Conservation (phyloP, 2,113 vertebrate species). For the Cavia porcellus region DNA sequence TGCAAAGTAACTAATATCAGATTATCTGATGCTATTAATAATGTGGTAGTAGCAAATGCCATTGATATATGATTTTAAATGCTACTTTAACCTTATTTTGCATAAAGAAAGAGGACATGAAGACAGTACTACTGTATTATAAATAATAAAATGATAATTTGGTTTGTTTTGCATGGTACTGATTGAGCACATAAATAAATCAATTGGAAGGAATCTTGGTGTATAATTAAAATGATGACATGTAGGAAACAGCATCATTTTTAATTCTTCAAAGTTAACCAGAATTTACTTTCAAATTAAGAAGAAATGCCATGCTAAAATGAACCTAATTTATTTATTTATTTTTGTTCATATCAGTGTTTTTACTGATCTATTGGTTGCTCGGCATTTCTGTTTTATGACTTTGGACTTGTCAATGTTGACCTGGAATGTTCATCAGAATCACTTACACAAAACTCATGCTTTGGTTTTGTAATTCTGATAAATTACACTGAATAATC, state of each 20-base stretch:
- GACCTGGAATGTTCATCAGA: background rate
- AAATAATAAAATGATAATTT: constrained; percentile 40
- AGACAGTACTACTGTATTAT: background rate
- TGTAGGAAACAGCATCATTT: background rate
- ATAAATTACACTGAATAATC: background rate
- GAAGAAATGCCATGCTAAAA: background rate
- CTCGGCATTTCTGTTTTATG: background rate
- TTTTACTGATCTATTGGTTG: background rate
- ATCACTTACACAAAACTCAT: background rate
- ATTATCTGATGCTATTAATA: constrained; percentile 11
- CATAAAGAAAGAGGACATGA: constrained; percentile 48
- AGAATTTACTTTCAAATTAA: background rate
- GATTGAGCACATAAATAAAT: constrained; percentile 54
- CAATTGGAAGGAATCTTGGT: constrained; percentile 32
- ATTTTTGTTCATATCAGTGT: background rate
- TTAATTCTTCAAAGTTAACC: background rate
- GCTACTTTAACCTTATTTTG: constrained; percentile 50
- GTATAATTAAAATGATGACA: background rate
- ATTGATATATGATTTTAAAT: constrained; percentile 53
- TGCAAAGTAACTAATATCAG: background rate
- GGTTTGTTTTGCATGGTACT: background rate
- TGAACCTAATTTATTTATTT: background rate
- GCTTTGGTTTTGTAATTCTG: background rate
- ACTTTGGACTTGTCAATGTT: background rate
- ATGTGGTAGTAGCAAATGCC: background rate